Base-by-base conservation (phyloP, 2,888 invertebrate genomes). In the Stenodera caucasica region DNA sequence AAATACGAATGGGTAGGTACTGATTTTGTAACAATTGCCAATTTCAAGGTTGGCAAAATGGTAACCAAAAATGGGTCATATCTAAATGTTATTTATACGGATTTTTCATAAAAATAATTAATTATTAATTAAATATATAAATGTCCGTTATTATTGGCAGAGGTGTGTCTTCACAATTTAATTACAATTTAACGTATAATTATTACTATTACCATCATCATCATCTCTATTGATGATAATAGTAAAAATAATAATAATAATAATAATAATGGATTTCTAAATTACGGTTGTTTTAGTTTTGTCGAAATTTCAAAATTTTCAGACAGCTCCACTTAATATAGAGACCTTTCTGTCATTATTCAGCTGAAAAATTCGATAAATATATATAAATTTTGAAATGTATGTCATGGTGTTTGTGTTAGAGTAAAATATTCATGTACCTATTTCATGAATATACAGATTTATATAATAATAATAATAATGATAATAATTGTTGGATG, bases 1-100 rank as follows among this genome's bases (percentile, higher is more conserved):
- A 35, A 14, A 35, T 35, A 35, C 18, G 14, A 40, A 40, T 40
- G 40, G 40, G 40, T 40, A 40, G 40, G 40, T 40, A 40, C 40
- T 2, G 40, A 40, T 40, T 40, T 40, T 40, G 40, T 40, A 40
- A 40, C 40, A 40, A 40, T 40, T 40, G 18, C 18, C 40, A 40
- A 40, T 40, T 40, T 40, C 18, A 40, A 40, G 40, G 40, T 18
- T 18, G 18, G 40, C 40, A 40, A 40, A 40, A 5, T 5, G 7
- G 9, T 40, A 18, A 9, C 40, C 18, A 40, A 40, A 40, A 40
- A 40, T 40, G 40, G 40, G 40, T 40, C 40, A 40, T 2, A 18
- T 40, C 18, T 18, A 7, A 40, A 40, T 9, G 4, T 5, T 40
- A 5, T 40, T 18, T 26, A 26, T 26, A 5, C 26, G 7, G 3